Base-by-base conservation (phyloP, 2,888 invertebrate genomes). In the Notodonta ziczac region DNA sequence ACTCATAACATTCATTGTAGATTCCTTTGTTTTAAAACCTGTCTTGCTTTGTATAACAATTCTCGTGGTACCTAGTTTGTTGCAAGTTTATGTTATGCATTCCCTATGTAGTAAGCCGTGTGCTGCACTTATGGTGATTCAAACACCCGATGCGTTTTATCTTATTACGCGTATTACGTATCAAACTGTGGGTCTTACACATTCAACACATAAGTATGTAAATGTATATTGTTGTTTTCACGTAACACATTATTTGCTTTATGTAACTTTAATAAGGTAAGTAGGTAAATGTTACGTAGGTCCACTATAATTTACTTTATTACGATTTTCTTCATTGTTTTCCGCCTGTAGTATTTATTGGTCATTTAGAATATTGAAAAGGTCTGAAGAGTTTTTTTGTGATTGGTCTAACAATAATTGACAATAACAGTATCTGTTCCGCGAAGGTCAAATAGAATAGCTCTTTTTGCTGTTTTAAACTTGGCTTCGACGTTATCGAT, bases 71-170 rank as follows among this genome's bases (percentile, higher is more conserved):
- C 46, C 50, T 61, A 58, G 42, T 56, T 57, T 46, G 24, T 16
- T 40, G 52, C 40, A 67, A 52, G 60, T 48, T 39, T 54, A 57
- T 44, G 24, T 24, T 24, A 56, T 61, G 57, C 51, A 48, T 51
- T 62, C 62, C 66, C 62, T 63, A 65, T 69, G 72, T 16, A 40
- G 35, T 35, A 68, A 73, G 68, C 62, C 61, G 69, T 76, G 67
- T 63, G 67, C 66, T 76, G 82, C 86, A 84, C 83, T 86, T 85
- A 74, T 72, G 62, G 80, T 82, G 84, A 82, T 86, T 87, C 82
- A 77, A 77, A 73, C 68, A 73, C 70, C 69, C 65, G 68, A 67
- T 66, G 74, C 70, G 65, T 72, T 75, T 82, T 81, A 83, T 83
- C 82, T 81, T 80, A 78, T 83, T 85, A 86, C 81, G 69, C 66